Evolutionary conservation across 2,113 vertebrate genomes (phyloP).

Genomic region (Psittacus erithacus): DNA sequence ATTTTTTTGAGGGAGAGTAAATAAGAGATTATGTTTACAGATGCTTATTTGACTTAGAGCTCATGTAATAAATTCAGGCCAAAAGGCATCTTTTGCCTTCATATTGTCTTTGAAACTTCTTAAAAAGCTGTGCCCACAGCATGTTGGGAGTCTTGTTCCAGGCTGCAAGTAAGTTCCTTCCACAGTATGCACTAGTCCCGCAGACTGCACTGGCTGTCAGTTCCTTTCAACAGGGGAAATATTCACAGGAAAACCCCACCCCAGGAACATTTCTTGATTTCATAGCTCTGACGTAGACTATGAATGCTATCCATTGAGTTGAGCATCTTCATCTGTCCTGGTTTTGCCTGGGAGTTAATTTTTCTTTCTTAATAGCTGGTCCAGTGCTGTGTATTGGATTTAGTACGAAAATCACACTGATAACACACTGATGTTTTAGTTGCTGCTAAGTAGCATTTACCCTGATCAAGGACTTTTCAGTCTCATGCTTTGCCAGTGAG

Average conservation of each 20-base stretch:
- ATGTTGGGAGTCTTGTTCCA: neutral
- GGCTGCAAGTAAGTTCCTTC: neutral
- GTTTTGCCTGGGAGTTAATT: neutral
- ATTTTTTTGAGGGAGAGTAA: neutral
- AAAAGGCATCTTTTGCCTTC: neutral
- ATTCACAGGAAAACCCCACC: neutral
- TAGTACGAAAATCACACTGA: neutral
- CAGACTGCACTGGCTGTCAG: rapidly evolving
- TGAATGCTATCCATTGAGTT: neutral
- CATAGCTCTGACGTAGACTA: neutral
- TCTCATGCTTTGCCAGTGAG: neutral
- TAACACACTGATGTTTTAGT: neutral
- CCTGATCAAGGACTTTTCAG: neutral
- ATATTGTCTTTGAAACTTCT: neutral
- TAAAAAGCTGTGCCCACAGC: neutral
- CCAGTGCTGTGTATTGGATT: neutral
- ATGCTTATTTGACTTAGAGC: neutral
- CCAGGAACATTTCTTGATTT: neutral
- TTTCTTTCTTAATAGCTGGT: neutral
- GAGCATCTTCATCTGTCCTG: neutral
- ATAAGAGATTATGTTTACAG: neutral
- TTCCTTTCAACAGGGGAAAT: neutral
- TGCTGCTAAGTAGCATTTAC: neutral
- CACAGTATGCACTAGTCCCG: neutral
- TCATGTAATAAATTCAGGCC: neutral